A percentile compares a stretch with the other conserved stretches of the same genome.
These are phyloP conservation scores for Acrobasis suavella DNA, from an alignment of 2,888 invertebrate species.

Conservation along the genomic window DNA sequence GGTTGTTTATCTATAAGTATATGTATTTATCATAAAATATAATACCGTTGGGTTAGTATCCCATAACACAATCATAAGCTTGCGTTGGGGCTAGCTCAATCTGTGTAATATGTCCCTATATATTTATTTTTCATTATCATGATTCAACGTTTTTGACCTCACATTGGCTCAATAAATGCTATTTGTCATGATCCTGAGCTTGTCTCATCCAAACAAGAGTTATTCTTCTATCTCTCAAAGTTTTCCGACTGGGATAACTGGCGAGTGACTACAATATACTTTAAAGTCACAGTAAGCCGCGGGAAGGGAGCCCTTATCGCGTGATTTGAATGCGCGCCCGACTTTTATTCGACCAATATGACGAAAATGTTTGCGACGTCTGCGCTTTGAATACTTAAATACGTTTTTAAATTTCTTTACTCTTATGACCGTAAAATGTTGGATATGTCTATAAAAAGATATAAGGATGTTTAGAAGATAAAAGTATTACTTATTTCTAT, in stretches of 20 bases:
- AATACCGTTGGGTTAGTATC: no score
- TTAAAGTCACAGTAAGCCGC: constrained; percentile 64
- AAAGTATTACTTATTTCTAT: background rate
- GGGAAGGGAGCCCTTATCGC: constrained; percentile 66
- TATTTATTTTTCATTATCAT: no score
- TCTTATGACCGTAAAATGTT: constrained; percentile 27
- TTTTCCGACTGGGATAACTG: constrained; percentile 43
- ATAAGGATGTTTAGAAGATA: background rate
- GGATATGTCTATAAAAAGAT: constrained; percentile 3
- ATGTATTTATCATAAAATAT: no score
- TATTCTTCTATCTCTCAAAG: constrained; percentile 27
- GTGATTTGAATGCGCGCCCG: constrained; percentile 61
- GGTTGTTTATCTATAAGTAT: no score
- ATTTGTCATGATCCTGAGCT: no score
- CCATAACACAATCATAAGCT: no score
- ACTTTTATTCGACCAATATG: constrained; percentile 69
- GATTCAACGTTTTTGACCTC: no score
- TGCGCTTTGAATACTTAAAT: constrained; percentile 66
- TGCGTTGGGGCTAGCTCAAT: no score
- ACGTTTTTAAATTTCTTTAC: constrained; percentile 42
- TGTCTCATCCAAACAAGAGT: background rate
- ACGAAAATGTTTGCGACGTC: constrained; percentile 65
- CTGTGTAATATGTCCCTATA: no score
- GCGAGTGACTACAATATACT: constrained; percentile 66
- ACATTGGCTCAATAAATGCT: no score